These are phyloP conservation scores for Scaptomyza hsui DNA, from an alignment of 1,140 invertebrate genomes.

Conservation along the genomic window DNA sequence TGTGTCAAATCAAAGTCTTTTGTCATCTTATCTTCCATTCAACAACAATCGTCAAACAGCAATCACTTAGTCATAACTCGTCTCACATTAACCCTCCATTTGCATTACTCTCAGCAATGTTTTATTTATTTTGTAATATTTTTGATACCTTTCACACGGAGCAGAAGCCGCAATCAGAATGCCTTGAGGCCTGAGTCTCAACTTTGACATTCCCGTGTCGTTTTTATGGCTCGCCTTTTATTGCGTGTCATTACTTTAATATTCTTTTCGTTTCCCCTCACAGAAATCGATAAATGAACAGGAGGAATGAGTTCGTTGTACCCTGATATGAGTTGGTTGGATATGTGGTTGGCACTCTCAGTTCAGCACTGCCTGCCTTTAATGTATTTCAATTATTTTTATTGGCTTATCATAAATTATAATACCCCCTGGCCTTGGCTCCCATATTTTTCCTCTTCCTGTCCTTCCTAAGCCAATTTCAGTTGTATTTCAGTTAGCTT, in stretches of 20 bases:
- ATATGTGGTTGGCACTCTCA: conserved; percentile 14
- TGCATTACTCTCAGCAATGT: conserved; percentile 39
- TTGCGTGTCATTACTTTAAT: conserved; percentile 47
- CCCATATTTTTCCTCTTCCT: conserved; percentile 44
- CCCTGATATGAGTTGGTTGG: neutral
- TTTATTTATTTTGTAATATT: conserved; percentile 45
- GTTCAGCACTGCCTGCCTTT: conserved; percentile 39
- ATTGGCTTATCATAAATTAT: conserved; percentile 75
- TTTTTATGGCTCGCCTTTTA: conserved; percentile 58
- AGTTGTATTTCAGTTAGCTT: conserved; percentile 8
- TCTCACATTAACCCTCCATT: conserved; percentile 13
- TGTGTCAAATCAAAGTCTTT: conserved; percentile 24
- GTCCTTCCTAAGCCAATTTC: neutral
- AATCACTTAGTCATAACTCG: conserved; percentile 24
- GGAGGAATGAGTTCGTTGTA: conserved; percentile 51
- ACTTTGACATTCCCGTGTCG: conserved; percentile 44
- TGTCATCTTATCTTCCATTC: conserved; percentile 7
- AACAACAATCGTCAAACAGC: conserved; percentile 23
- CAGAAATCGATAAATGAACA: conserved; percentile 29
- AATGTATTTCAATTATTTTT: conserved; percentile 76
- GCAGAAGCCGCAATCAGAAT: conserved; percentile 49
- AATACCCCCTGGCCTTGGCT: conserved; percentile 53
- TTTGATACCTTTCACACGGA: conserved; percentile 50
- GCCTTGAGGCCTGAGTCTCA: conserved; percentile 39
- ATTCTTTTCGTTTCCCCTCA: conserved; percentile 38